Percentiles rank a stretch among this genome's conserved stretches.
Conservation (phyloP, 92 coral and sea anemone species). For the Epizoanthus fatuus region DNA sequence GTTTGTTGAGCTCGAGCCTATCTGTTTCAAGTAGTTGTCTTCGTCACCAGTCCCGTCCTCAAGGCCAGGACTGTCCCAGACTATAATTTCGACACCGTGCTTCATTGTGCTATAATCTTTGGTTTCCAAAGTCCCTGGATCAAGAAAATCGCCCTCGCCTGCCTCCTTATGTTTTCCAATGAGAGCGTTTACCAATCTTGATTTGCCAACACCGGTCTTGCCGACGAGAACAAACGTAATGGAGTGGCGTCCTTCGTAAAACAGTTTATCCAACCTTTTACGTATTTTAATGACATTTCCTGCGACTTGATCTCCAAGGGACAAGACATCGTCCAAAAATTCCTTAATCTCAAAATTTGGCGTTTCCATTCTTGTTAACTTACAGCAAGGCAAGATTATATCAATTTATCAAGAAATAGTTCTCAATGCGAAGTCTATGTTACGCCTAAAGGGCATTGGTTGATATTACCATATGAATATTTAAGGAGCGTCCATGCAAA, state of each 20-base stretch:
- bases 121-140: background rate
- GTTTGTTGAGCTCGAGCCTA: background rate
- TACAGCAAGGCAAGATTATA: background rate
- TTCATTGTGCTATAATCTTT: background rate
- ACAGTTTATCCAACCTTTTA: background rate
- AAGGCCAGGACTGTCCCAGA: slow-evolving; percentile 15
- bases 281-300: background rate
- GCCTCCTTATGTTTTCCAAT: background rate
- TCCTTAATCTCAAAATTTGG: background rate
- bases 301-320: background rate
- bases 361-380: background rate
- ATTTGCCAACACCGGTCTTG: background rate
- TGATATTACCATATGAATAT: background rate
- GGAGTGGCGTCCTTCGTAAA: background rate
- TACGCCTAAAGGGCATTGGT: background rate
- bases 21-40: background rate
- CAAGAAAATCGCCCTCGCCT: background rate
- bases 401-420: background rate
- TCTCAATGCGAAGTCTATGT: background rate
- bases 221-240: background rate
- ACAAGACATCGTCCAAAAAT: background rate
- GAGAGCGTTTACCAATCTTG: slow-evolving; percentile 3
- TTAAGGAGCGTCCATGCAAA: background rate
- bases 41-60: background rate
- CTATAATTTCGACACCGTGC: background rate